Base-by-base conservation (phyloP, 2,113 vertebrate species). In the human (Homo sapiens) region DNA sequence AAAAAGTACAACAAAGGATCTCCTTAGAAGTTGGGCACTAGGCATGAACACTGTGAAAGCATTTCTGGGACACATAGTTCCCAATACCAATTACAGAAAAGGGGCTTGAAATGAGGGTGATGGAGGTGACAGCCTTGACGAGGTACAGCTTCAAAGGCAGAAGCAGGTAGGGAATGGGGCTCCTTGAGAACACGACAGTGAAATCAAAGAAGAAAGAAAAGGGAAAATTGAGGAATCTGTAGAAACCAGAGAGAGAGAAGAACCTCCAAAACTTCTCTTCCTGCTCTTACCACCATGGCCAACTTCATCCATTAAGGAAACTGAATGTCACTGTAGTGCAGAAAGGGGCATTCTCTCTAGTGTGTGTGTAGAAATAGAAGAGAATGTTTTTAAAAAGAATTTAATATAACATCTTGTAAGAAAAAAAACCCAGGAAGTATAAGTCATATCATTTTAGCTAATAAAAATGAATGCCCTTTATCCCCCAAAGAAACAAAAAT, bases 111-210 rank as follows among this genome's bases (percentile, higher is more conserved):
- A 72, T 32, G 6, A 91, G 8, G 17, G 50, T 8, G 38, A 35
- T 3, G 52, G n/a, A 45, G 32, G 17, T 32, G 5, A 30, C 1
- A 6, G 12, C 16, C 12, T 68, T 14, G 27, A n/a, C 8, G 35
- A 57, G 23, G 38, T 22, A 32, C 20, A 80, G 20, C 2, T 66
- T 68, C 35, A 40, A 16, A 57, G 38, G n/a, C 7, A 83, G 50
- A 48, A 64, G 8, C 22, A 45, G 27, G 43, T 5, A 61, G 40
- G 76, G 18, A 43, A 57, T 6, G 8, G 6, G 66, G 43, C 1
- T n/a, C 2, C 20, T 23, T 10, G 16, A 61, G 52, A 20, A 32
- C 6, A 7, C 4, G 8, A 1, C 12, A 38, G 25, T 30, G 3
- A 52, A 55, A 68, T 18, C 11, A 57, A 50, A 68, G 3, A 32